Evolutionary conservation across 2,888 invertebrate genomes (phyloP).

Genomic region (Mayetiola destructor): DNA sequence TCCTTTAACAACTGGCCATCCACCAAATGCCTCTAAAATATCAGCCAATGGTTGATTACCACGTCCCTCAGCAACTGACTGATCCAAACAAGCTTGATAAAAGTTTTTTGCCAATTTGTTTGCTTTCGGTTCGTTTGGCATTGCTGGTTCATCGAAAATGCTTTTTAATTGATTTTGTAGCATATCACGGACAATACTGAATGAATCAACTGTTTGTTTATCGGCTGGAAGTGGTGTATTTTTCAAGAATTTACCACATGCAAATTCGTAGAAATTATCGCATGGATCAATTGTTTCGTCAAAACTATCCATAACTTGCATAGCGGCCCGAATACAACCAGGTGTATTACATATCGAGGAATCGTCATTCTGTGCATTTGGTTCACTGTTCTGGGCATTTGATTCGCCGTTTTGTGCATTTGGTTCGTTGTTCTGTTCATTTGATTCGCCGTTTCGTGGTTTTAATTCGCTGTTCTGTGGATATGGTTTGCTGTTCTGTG

Average conservation of each 20-base stretch:
- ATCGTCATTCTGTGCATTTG: no score
- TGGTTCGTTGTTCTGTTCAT: no score
- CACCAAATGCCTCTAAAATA: conserved; percentile 26
- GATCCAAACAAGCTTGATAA: conserved; percentile 18
- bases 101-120: conserved; percentile 21
- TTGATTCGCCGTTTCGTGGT: no score
- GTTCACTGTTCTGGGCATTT: no score
- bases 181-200: conserved; percentile 16
- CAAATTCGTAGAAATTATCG: conserved; percentile 52
- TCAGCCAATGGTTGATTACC: conserved; percentile 21
- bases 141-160: conserved; percentile 9
- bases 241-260: background rate
- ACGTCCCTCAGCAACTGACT: background rate
- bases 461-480: no score
- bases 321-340: no score
- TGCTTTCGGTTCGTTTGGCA: background rate
- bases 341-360: no score
- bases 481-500: no score
- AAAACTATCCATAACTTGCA: no score
- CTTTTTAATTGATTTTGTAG: background rate
- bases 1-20: conserved; percentile 39
- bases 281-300: conserved; percentile 52
- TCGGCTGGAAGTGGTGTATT: background rate
- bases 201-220: conserved; percentile 13
- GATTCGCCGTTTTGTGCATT: no score